phyloP scores from a whole-genome alignment of 1,140 invertebrate genomes.

The Papilio aristodemus region DNA sequence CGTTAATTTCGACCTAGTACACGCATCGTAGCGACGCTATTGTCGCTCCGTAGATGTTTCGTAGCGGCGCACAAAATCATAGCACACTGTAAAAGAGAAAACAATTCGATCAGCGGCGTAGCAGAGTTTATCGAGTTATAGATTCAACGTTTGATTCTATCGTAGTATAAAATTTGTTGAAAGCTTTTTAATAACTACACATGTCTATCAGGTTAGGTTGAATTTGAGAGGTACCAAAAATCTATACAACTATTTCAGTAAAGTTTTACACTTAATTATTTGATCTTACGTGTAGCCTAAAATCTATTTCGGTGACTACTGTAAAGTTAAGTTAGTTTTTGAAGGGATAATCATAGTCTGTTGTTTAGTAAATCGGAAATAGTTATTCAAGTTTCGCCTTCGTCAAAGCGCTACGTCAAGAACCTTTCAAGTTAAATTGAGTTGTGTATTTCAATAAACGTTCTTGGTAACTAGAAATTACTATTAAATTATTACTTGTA shows the following conservation, averaged over 20 bases:
- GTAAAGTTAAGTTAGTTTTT: constrained; percentile 5
- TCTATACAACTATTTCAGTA: not conserved
- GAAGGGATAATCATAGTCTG: not conserved
- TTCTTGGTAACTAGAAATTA: not conserved
- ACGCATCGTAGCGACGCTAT: not conserved
- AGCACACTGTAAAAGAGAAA: not conserved
- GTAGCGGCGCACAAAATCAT: not conserved
- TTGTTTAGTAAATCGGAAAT: constrained; percentile 27
- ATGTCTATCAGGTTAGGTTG: too few species aligned
- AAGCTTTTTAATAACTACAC: too few species aligned
- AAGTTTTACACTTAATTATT: not conserved
- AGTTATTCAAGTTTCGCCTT: constrained; percentile 27
- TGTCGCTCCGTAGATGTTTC: not conserved
- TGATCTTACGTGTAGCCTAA: not conserved
- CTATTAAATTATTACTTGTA: constrained; percentile 3
- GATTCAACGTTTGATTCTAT: too few species aligned
- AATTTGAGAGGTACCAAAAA: too few species aligned
- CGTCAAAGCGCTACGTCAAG: constrained; percentile 24
- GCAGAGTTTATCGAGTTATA: not conserved
- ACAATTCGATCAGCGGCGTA: not conserved
- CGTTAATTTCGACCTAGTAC: too few species aligned
- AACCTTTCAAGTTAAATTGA: constrained; percentile 26
- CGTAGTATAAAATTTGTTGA: too few species aligned
- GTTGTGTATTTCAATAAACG: constrained; percentile 24
- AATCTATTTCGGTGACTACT: not conserved